A percentile compares a stretch with the other conserved stretches of the same genome.
phyloP scores from a whole-genome alignment of 2,888 invertebrate species.

The Esperia sulphurella region DNA sequence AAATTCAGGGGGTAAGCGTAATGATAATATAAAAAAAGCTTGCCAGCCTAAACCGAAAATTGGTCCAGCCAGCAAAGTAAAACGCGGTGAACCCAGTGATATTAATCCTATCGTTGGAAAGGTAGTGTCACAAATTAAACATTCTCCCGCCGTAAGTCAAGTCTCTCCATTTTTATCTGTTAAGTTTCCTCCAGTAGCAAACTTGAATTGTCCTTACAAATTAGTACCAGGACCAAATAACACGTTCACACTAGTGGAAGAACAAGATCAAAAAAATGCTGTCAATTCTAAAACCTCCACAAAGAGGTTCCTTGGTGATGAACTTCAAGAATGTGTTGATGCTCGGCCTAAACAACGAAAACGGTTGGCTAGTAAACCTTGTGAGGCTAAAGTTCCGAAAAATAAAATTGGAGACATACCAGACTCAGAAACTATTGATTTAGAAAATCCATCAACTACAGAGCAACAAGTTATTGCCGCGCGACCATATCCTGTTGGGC shows the following conservation, averaged over 20 bases:
- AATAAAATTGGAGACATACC: background rate
- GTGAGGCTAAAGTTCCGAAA: background rate
- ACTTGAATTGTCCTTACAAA: slow-evolving; percentile 54
- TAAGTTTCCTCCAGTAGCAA: slow-evolving; percentile 43
- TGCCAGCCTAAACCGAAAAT: slow-evolving; percentile 46
- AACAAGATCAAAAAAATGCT: slow-evolving; percentile 15
- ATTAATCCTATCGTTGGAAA: slow-evolving; percentile 17
- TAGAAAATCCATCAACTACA: slow-evolving; percentile 7
- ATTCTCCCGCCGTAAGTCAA: background rate
- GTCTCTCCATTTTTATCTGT: slow-evolving; percentile 15
- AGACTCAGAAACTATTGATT: no score
- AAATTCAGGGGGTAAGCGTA: slow-evolving; percentile 1
- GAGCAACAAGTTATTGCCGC: slow-evolving; percentile 7
- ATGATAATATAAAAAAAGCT: slow-evolving; percentile 17
- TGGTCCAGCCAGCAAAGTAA: slow-evolving; percentile 65
- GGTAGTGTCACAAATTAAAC: slow-evolving; percentile 6
- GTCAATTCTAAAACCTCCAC: background rate
- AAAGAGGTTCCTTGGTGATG: background rate
- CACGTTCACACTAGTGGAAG: slow-evolving; percentile 58
- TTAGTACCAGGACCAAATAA: slow-evolving; percentile 66
- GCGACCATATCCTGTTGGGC: slow-evolving; percentile 65
- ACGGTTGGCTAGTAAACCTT: no score
- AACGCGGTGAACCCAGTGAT: slow-evolving; percentile 27
- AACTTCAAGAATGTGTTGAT: background rate
- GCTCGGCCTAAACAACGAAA: background rate